A percentile compares a stretch with the other conserved stretches of the same genome.
These are phyloP conservation scores for Coremacera marginata DNA, from an alignment of 2,888 invertebrate species.

Conservation along the genomic window DNA sequence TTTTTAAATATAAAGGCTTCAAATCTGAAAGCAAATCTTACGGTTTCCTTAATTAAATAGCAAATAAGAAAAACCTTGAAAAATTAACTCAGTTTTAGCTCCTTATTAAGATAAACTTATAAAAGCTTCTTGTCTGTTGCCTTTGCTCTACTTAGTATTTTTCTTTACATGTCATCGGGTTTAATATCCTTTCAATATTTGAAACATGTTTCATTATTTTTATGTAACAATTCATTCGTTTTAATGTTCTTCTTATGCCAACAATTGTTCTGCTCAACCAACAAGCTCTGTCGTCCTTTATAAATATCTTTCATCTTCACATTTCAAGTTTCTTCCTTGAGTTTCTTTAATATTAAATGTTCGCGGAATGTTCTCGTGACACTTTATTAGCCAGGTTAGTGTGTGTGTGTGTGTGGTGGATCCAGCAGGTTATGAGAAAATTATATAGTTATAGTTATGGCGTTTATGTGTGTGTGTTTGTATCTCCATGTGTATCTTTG, in stretches of 20 bases:
- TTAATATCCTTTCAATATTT: constrained; percentile 23
- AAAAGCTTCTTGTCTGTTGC: not conserved
- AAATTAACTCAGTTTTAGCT: not conserved
- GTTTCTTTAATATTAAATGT: constrained; percentile 24
- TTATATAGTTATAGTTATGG: not conserved
- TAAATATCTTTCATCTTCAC: not conserved
- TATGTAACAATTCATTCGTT: constrained; percentile 18
- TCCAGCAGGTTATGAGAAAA: not conserved
- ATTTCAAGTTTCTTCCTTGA: constrained; percentile 3
- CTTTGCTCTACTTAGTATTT: not conserved
- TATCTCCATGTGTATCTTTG: not conserved
- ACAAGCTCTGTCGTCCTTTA: not conserved
- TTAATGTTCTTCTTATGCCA: not conserved
- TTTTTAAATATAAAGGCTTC: too few species aligned
- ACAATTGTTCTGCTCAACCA: not conserved
- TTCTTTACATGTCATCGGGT: not conserved
- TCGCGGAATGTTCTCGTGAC: constrained; percentile 7
- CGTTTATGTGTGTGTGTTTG: not conserved
- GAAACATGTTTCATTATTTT: constrained; percentile 16
- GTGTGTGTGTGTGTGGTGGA: not conserved
- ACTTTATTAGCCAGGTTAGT: constrained; percentile 15
- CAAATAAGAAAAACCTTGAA: too few species aligned
- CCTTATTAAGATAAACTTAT: too few species aligned
- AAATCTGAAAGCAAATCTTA: too few species aligned
- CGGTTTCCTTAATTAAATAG: too few species aligned